Conservation (phyloP, 2,888 invertebrate genomes). For the Dendrolimus pini region DNA sequence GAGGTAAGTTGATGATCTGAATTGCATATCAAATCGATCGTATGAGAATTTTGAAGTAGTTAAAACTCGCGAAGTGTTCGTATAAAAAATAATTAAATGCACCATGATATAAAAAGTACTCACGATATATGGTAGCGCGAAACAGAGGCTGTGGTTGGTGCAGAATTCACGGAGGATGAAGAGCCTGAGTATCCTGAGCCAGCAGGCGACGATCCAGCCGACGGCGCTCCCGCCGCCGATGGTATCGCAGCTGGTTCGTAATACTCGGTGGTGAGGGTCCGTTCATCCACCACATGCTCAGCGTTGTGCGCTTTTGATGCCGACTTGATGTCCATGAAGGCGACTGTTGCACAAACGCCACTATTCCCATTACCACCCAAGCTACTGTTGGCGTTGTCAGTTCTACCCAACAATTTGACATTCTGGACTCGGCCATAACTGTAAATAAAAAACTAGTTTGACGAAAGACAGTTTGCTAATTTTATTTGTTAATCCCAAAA, state of each 20-base stretch:
- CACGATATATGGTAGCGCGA: slow-evolving; percentile 68
- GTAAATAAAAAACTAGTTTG: slow-evolving; percentile 49
- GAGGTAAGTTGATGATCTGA: too few relatives aligned
- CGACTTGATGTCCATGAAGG: slow-evolving; percentile 98
- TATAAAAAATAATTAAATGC: not conserved
- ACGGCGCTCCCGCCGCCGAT: slow-evolving; percentile 74
- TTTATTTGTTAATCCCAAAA: not conserved
- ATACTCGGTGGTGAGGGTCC: slow-evolving; percentile 92
- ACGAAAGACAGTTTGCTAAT: slow-evolving; percentile 24
- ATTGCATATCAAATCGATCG: too few relatives aligned
- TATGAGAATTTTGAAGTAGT: too few relatives aligned
- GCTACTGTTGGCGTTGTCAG: slow-evolving; percentile 71
- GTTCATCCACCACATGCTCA: slow-evolving; percentile 92
- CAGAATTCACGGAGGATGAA: slow-evolving; percentile 77
- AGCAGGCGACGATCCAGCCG: slow-evolving; percentile 72
- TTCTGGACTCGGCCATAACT: slow-evolving; percentile 99
- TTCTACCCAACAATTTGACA: slow-evolving; percentile 91
- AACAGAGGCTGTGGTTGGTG: slow-evolving; percentile 55
- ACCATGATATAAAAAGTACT: slow-evolving; percentile 30
- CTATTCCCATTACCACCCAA: slow-evolving; percentile 70
- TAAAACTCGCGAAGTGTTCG: too few relatives aligned
- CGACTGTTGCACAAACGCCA: slow-evolving; percentile 91
- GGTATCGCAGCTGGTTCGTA: slow-evolving; percentile 90
- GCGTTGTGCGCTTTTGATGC: slow-evolving; percentile 95
- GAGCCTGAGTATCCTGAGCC: slow-evolving; percentile 80